Evolutionary conservation across 2,113 vertebrate species (phyloP), one percentile per base, ranked within the genome.

Genomic region (Microtus ochrogaster): DNA sequence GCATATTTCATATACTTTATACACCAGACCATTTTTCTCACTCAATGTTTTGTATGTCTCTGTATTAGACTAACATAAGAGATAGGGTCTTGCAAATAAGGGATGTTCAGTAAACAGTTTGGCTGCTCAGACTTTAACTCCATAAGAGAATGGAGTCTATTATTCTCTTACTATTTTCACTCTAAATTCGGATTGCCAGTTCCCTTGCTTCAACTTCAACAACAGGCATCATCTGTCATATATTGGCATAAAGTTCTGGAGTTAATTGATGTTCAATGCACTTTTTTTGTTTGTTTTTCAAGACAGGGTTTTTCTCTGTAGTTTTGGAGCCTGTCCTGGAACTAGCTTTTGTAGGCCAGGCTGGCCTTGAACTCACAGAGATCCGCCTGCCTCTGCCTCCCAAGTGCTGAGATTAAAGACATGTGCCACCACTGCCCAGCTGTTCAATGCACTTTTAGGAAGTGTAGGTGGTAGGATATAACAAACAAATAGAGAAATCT

Each of bases 401-500:
- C 55, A 5, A 58, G 55, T 58, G 16, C 55, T 58, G 55, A 16
- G 16, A 58, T 58, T 58, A 58, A 58, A 58, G 55, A 5, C 5
- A 1, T 58, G 17, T 0, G 5, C 55, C 55, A 58, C 17, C 17
- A 58, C 55, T 0, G 14, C 19, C 55, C 55, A 0, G 55, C 55
- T 49, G 14, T 78, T 94, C 41, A n/a, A 28, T 65, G 12, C 63
- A 26, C 33, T 58, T 88, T 90, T 36, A 49, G 72, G 36, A 78
- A 91, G 41, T 7, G 4, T 36, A 30, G 7, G 3, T 89, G 28
- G 21, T 26, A 83, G 41, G 92, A 22, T 91, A 85, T 93, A 44
- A 79, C 91, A 94, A 44, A 61, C 22, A 90, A 49, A 30, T 22
- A 89, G 61, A 84, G n/a, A 90, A 85, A 61, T 84, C 49, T 49